phyloP scores from a whole-genome alignment of 2,113 vertebrate genomes.

The Plestiodon gilberti region DNA sequence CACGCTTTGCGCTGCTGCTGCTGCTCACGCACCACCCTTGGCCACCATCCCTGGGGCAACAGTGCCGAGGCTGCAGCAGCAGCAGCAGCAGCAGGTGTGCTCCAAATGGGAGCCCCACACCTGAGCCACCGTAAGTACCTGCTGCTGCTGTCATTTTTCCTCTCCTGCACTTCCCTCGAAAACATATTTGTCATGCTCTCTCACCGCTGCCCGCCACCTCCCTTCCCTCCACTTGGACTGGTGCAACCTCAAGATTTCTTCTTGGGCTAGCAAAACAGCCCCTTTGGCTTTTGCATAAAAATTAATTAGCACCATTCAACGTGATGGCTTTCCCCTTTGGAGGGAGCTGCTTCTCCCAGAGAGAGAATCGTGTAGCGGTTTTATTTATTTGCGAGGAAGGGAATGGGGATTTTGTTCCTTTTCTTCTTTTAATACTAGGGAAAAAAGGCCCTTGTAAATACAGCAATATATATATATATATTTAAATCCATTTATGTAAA shows the following conservation, averaged over 20 bases:
- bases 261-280: background rate
- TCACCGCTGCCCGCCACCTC: too few species aligned
- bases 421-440: background rate
- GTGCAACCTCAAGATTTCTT: background rate
- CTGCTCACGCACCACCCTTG: background rate
- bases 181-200: slow-evolving; percentile 22
- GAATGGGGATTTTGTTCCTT: background rate
- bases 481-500: background rate
- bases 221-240: background rate
- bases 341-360: background rate
- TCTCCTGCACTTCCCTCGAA: background rate
- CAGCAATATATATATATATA: background rate
- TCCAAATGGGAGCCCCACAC: background rate
- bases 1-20: too few species aligned
- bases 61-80: background rate
- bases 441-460: background rate
- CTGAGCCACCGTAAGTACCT: slow-evolving; percentile 1
- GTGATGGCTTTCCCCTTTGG: slow-evolving; percentile 1
- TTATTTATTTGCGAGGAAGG: slow-evolving; percentile 6
- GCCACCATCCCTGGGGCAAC: background rate
- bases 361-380: background rate
- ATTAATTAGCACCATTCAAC: slow-evolving; percentile 15
- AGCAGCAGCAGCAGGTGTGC: slow-evolving; percentile 5
- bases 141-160: background rate
- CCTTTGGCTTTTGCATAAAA: slow-evolving; percentile 9